Evolutionary conservation across 2,797 vertebrate species (phyloP), one percentile per base, ranked within the genome.

Genomic region (Ctenopoma multispine): DNA sequence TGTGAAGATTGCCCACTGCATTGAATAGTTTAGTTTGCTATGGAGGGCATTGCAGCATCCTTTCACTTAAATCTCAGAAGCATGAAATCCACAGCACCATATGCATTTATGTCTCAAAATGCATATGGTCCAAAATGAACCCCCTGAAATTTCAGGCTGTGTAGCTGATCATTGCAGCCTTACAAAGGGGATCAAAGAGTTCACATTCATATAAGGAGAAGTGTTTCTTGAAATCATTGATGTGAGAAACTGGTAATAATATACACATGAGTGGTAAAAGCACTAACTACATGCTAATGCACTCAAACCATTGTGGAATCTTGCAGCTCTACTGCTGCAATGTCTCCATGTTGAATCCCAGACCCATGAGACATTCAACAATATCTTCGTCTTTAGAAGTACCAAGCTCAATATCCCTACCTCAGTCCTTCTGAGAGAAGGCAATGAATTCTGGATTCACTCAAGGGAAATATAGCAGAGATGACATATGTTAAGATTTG

Each of bases 201-300:
- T 78, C 75, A 69, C 71, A 31, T 81, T 86, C 75, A 58, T 66
- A 83, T 75, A 86, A 89, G 76, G 75, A 80, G 81, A 87, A 60
- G 76, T 69, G 82, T 84, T 89, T 90, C 88, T 87, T 89, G 88
- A 83, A 89, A 83, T 86, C 83, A 71, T 69, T 11, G 59, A 77
- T 88, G 65, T 72, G 68, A 81, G 80, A 90, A 75, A 79, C 83
- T 79, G 80, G 87, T 82, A 86, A 82, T 83, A 75, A 73, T 75
- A 70, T 65, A 77, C 84, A 68, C 83, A 47, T 69, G 75, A 79
- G 80, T 65, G 85, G 71, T 69, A 66, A 69, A 85, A 66, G 72
- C 88, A 72, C 82, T 87, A 82, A 86, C 82, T 77, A 85, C 87
- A 90, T 89, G 77, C 87, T 87, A 87, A 92, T 92, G 81, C 70